Evolutionary conservation across 2,113 vertebrate species (phyloP), one percentile per base, ranked within the genome.

Genomic region (Ophiodon elongatus): DNA sequence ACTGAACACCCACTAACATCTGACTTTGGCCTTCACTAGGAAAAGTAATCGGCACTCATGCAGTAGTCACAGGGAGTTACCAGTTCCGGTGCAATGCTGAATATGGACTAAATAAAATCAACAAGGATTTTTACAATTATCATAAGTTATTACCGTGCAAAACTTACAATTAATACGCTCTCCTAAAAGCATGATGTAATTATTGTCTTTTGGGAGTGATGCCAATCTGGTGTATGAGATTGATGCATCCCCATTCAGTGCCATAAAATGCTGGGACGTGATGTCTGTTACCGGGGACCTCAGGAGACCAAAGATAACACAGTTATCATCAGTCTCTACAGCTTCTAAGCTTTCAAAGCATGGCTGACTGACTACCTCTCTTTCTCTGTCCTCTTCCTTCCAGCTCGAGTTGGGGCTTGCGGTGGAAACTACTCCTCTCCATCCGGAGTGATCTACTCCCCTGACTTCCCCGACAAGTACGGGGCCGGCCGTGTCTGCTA

Each of bases 391-490:
- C 8, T 37, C 11, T 25, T 73, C 57, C 65, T 78, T 88, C 47
- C 91, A 99, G 98, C 97, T 33, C 96, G 95, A 6, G 96, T 98
- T 0, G 98, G 98, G 0, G 95, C 97, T 83, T 99, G 98, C 29
- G 98, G 98, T 13, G 98, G 98, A 47, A 99, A 99, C 91, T 99
- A 98, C 90, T 95, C 96, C 1, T 91, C 96, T 73, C 92, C 96
- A 25, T 96, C 97, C 0, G 96, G 95, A 2, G 97, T 98, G 25
- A 96, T 99, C 88, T 99, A 99, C 82, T 99, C 98, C 23, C 98
- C 98, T 0, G 98, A 99, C 91, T 99, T 99, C 76, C 98, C 98
- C 0, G 98, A 99, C 86, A 95, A 96, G 27, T 99, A 99, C 0
- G 93, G 91, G 6, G 92, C 96, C 0, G 96, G 97, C 23, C 96